These are phyloP conservation scores for Pantherophis alleghaniensis DNA, from an alignment of 2,797 vertebrate species.

Conservation along the genomic window DNA sequence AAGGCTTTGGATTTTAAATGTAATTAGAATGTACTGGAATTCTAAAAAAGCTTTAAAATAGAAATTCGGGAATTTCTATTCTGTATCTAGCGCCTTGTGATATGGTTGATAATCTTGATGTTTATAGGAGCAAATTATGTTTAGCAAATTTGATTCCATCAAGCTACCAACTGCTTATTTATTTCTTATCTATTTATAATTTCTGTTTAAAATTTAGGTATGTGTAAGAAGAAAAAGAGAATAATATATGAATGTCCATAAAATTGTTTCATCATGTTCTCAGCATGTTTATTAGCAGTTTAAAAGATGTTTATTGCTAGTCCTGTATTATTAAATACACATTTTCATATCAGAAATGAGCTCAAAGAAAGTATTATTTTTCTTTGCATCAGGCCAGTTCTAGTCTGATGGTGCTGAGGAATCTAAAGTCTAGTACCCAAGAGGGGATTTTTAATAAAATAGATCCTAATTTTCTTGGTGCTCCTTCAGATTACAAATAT, in stretches of 20 bases:
- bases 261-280: not conserved
- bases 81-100: not conserved
- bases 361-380: not conserved
- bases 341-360: not conserved
- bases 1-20: constrained; percentile 10
- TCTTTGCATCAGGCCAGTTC: not conserved
- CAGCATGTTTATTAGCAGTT: not conserved
- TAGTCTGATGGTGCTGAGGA: not conserved
- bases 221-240: not conserved
- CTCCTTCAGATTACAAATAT: not conserved
- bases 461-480: not conserved
- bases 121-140: not conserved
- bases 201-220: not conserved
- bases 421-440: not conserved
- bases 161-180: not conserved
- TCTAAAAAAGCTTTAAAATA: not conserved
- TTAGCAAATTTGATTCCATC: not conserved
- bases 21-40: not conserved
- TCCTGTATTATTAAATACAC: not conserved
- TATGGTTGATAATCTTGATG: not conserved
- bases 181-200: not conserved
- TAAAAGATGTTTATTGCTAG: not conserved
- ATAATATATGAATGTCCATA: not conserved
- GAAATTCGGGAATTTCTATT: not conserved
- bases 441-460: not conserved